These are phyloP conservation scores for mouse (Mus musculus) DNA, from an alignment of 2,113 vertebrate genomes.

Conservation along the genomic window DNA sequence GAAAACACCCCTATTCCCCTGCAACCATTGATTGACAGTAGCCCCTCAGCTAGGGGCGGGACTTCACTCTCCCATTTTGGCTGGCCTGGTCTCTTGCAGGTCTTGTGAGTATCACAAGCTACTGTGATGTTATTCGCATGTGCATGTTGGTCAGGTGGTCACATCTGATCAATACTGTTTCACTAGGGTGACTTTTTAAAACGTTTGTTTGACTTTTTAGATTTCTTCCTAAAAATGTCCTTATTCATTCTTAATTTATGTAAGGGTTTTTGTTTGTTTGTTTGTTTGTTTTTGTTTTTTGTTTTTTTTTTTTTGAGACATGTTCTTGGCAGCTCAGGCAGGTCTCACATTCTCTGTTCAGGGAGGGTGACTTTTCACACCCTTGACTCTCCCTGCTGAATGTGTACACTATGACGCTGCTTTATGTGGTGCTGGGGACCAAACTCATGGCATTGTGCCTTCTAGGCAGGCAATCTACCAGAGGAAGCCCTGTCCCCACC, in stretches of 20 bases:
- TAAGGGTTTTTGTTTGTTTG: neutral
- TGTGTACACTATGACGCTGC: too few relatives aligned
- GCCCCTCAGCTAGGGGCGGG: neutral
- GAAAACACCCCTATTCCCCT: neutral
- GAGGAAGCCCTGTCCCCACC: neutral
- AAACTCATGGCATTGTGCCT: too few relatives aligned
- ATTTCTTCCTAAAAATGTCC: neutral
- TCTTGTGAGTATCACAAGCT: neutral
- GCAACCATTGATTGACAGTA: neutral
- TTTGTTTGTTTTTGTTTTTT: too few relatives aligned
- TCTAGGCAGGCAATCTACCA: neutral
- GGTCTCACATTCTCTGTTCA: too few relatives aligned
- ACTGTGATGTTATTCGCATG: neutral
- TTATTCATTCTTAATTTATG: neutral
- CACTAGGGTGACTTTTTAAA: neutral
- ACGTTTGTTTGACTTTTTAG: constrained; percentile 41
- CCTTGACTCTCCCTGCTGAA: neutral
- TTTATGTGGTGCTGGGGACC: neutral
- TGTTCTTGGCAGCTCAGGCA: neutral
- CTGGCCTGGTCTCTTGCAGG: neutral
- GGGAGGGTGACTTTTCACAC: neutral
- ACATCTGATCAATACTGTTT: neutral
- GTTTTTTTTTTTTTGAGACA: too few relatives aligned
- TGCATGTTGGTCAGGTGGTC: neutral
- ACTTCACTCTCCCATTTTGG: neutral